Evolutionary conservation across 2,797 vertebrate species (phyloP).

Genomic region (Odontamblyopus rebecca): DNA sequence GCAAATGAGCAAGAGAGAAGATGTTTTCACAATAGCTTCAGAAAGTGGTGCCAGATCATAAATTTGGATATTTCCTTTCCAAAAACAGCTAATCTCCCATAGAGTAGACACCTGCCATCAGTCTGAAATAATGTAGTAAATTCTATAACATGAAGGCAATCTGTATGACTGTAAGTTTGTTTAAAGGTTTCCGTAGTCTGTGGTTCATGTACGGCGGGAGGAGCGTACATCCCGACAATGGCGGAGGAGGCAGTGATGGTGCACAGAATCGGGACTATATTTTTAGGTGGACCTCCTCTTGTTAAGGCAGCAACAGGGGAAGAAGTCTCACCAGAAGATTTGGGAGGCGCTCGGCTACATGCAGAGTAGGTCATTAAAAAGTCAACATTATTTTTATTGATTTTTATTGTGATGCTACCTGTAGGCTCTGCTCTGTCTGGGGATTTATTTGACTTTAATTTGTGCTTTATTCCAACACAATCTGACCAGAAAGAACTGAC

Average conservation of each 20-base stretch:
- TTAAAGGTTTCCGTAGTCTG: constrained; percentile 86
- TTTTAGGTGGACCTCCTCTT: constrained; percentile 85
- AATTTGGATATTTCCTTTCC: no score
- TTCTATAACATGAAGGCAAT: no score
- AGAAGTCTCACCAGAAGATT: constrained; percentile 81
- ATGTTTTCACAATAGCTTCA: no score
- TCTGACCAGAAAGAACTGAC: no score
- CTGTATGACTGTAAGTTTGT: background rate
- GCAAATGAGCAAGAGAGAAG: no score
- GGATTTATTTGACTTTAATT: no score
- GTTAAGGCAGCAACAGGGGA: constrained; percentile 92
- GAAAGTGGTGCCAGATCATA: no score
- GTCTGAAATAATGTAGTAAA: no score
- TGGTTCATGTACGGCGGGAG: constrained; percentile 87
- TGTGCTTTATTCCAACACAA: no score
- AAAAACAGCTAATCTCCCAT: no score
- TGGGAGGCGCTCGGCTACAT: constrained; percentile 87
- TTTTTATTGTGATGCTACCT: background rate
- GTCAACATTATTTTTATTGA: background rate
- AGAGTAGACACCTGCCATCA: no score
- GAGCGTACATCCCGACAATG: constrained; percentile 86
- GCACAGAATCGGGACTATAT: constrained; percentile 82
- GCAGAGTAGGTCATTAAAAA: constrained; percentile 69
- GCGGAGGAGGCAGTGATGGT: constrained; percentile 84
- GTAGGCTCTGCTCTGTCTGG: no score